These are phyloP conservation scores for Ptyas mucosa DNA, from an alignment of 2,113 vertebrate species.

Conservation along the genomic window DNA sequence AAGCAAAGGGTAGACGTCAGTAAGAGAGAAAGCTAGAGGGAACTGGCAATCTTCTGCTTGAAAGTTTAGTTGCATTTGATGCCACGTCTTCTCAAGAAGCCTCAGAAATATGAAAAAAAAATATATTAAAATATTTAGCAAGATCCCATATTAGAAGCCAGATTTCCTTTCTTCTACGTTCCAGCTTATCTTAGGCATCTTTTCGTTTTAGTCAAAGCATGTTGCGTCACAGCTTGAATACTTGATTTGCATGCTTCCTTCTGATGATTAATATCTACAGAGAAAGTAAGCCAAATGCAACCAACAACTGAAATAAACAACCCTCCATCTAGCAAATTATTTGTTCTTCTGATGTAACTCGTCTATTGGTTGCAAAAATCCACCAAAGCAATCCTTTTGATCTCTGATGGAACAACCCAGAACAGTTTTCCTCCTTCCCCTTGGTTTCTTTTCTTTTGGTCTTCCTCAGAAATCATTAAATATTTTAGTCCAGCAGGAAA, in stretches of 20 bases:
- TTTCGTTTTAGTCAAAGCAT: constrained; percentile 22
- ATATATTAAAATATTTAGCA: background rate
- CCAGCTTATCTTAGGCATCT: background rate
- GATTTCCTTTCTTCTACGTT: constrained; percentile 7
- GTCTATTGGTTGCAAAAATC: constrained; percentile 10
- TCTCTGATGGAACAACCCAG: background rate
- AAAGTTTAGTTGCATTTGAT: background rate
- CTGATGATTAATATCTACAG: constrained; percentile 14
- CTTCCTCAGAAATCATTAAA: background rate
- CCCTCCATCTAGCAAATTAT: constrained; percentile 1
- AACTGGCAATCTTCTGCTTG: background rate
- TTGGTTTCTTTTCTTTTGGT: background rate
- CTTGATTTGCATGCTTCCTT: constrained; percentile 2
- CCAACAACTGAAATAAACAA: constrained; percentile 14
- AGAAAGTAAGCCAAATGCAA: constrained; percentile 17
- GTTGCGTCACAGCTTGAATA: background rate
- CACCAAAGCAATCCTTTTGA: constrained; percentile 2
- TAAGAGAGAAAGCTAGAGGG: background rate
- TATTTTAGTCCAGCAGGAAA: background rate
- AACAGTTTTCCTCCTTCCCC: background rate
- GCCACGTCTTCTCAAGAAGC: background rate
- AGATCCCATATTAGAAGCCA: background rate
- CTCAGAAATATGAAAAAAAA: background rate
- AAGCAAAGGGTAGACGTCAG: background rate
- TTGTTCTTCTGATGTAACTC: background rate